Percentiles rank a stretch among this genome's conserved stretches.
phyloP scores from a whole-genome alignment of 2,888 invertebrate species.

The Temnothorax rugatulus region DNA sequence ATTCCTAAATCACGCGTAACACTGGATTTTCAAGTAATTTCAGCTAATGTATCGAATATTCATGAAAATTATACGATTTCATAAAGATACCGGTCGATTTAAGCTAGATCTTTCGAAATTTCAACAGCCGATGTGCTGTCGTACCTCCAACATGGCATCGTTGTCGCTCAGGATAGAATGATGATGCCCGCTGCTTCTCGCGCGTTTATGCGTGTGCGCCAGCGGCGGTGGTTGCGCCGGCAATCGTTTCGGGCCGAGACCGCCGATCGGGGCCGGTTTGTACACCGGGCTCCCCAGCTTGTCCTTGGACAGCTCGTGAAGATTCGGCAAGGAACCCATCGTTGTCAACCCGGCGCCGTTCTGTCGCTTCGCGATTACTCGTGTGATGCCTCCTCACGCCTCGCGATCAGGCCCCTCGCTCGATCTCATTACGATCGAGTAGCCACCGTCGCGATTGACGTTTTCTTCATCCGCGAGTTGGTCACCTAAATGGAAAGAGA shows the following conservation, averaged over 20 bases:
- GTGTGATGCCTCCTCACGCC: constrained; percentile 14
- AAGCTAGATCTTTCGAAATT: neutral
- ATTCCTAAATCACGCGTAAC: neutral
- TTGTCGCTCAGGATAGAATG: constrained; percentile 82
- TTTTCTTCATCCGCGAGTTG: constrained; percentile 6
- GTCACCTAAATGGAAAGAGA: constrained; percentile 11
- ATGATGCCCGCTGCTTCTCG: constrained; percentile 83
- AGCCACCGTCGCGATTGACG: constrained; percentile 13
- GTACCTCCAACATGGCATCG: constrained; percentile 84
- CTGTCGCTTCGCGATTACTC: constrained; percentile 31
- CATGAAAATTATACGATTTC: neutral
- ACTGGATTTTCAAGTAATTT: neutral
- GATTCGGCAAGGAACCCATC: constrained; percentile 90
- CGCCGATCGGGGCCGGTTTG: constrained; percentile 80
- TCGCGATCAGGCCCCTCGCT: constrained; percentile 3
- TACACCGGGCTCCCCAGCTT: constrained; percentile 82
- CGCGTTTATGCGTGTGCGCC: constrained; percentile 82
- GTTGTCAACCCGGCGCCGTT: constrained; percentile 64
- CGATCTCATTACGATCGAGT: constrained; percentile 35
- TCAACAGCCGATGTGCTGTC: neutral
- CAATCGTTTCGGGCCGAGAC: constrained; percentile 80
- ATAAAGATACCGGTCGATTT: neutral
- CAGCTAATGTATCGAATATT: neutral
- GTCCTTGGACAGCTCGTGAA: constrained; percentile 88
- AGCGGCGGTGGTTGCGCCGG: constrained; percentile 82